A percentile compares a stretch with the other conserved stretches of the same genome.
phyloP scores from a whole-genome alignment of 1,140 invertebrate species.

The Solen grandis region DNA sequence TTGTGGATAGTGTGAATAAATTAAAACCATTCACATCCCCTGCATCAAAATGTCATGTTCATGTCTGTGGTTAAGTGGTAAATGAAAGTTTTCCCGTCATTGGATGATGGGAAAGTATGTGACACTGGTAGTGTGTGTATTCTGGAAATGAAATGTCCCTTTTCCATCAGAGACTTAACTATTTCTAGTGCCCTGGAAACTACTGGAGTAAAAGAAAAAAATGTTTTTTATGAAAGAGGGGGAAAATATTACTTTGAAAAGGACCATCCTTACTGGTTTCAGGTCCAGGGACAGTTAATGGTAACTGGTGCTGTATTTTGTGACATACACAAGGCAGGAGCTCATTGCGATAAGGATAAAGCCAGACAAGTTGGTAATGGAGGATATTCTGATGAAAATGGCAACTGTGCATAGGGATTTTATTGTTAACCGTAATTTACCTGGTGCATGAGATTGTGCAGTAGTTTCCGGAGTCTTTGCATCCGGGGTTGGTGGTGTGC shows the following conservation, averaged over 20 bases:
- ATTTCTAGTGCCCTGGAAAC: neutral
- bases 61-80: too few species aligned
- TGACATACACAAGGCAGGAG: conserved; percentile 7
- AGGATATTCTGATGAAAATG: neutral
- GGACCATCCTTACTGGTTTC: conserved; percentile 32
- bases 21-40: too few species aligned
- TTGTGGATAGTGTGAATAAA: too few species aligned
- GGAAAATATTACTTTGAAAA: neutral
- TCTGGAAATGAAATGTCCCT: conserved; percentile 45
- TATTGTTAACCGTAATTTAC: neutral
- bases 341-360: neutral
- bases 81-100: too few species aligned
- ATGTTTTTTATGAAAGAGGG: neutral
- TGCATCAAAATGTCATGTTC: too few species aligned
- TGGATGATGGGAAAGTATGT: too few species aligned
- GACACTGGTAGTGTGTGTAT: too few species aligned
- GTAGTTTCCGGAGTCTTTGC: neutral
- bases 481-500: too few species aligned
- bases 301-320: conserved; percentile 36
- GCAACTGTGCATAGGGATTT: neutral
- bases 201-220: conserved; percentile 11
- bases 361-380: too few species aligned
- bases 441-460: too few species aligned
- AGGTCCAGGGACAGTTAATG: conserved; percentile 35
- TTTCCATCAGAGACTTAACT: conserved; percentile 23